Percentiles rank a stretch among this genome's conserved stretches.
phyloP scores from a whole-genome alignment of 2,888 invertebrate genomes.

The Physocephala rufipes region DNA sequence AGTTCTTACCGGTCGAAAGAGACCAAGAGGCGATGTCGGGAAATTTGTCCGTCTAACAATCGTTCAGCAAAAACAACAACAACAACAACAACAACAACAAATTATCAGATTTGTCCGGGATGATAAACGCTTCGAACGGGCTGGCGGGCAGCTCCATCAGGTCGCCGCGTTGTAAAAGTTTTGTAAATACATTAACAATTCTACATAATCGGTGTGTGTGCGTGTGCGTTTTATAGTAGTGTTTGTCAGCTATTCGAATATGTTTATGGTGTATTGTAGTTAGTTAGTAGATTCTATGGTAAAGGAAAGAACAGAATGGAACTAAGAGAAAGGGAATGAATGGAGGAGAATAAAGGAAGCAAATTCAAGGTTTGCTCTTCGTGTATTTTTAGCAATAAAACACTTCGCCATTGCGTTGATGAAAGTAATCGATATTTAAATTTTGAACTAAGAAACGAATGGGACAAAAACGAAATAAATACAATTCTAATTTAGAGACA shows the following conservation, averaged over 20 bases:
- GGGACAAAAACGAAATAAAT: background rate
- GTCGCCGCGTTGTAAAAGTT: background rate
- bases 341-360: background rate
- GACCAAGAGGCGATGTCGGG: too few relatives aligned
- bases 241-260: slow-evolving; percentile 18
- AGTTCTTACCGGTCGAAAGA: too few relatives aligned
- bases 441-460: background rate
- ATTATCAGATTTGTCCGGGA: slow-evolving; percentile 15
- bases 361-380: slow-evolving; percentile 25
- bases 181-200: slow-evolving; percentile 30
- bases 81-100: background rate
- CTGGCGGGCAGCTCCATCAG: background rate
- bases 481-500: slow-evolving; percentile 25
- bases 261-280: slow-evolving; percentile 4
- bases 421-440: background rate
- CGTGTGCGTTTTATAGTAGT: slow-evolving; percentile 28
- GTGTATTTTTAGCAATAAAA: slow-evolving; percentile 48
- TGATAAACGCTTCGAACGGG: slow-evolving; percentile 12
- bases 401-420: background rate
- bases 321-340: background rate
- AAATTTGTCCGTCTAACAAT: too few relatives aligned
- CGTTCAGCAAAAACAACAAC: too few relatives aligned
- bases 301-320: background rate
- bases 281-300: slow-evolving; percentile 13
- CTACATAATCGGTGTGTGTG: slow-evolving; percentile 4